Base-by-base conservation (phyloP, 2,888 invertebrate species). In the Hedychridium roseum region DNA sequence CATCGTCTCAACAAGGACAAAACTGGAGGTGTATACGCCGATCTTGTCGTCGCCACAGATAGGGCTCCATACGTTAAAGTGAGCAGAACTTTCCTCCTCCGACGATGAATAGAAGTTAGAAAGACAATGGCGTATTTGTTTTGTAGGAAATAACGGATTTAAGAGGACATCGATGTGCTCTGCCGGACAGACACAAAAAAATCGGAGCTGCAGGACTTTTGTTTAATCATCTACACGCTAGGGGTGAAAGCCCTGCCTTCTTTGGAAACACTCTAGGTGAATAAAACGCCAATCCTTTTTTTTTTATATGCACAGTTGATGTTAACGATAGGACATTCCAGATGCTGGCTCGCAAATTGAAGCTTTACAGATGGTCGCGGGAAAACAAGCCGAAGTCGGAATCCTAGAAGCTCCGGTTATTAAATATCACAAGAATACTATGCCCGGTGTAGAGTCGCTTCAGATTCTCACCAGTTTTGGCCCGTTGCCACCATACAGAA, bases 401-500 rank as follows among this genome's bases (percentile, higher is more conserved):
- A 52, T 73, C 15, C 17, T 76, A 18, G 76, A 75, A 49, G 62
- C 72, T 11, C 70, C 74, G 4, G 71, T 75, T 9, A 60, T 76
- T 14, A 57, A 43, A 34, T 71, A 59, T 26, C 66, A 74, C 23
- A 60, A 62, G 32, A 48, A 65, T 27, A 50, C 37, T 2, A 27
- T 73, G 18, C 66, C 66, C 2, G 71, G 70, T 20, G 50, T 70
- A 1, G 55, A 69, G 6, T 60, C 64, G 1, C 56, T 74, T 18
- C 47, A 62, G 9, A 57, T 84, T 6, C 74, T 89, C 59, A 82
- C 83, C 54, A 86, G 87, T 17, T 77, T 88, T 60, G 89, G 89
- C 14, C 86, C 87, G 12, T 74, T 88, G 28, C 87, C 88, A 1
- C 85, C 87, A 0, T 87, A 88, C 64, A 86, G 87, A 1, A 80